Conservation (phyloP, 2,888 invertebrate species). For the Tiliacea aurago region DNA sequence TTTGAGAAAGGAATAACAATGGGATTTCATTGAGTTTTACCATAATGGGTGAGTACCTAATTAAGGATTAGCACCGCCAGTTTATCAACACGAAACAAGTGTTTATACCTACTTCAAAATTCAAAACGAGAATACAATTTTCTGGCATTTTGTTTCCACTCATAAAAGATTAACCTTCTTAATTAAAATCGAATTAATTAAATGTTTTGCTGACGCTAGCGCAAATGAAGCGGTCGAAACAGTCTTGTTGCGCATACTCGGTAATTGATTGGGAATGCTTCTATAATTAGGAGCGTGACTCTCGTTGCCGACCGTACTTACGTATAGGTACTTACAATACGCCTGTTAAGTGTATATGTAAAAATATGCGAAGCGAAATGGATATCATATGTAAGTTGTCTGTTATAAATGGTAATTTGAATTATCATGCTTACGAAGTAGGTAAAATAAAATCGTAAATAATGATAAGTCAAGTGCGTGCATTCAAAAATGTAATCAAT, state of each 20-base stretch:
- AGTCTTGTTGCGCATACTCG: conserved; percentile 82
- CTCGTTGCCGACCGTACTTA: conserved; percentile 79
- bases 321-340: conserved; percentile 37
- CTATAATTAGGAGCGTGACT: conserved; percentile 90
- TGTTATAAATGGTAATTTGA: conserved; percentile 35
- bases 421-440: conserved; percentile 8
- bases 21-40: not conserved
- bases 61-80: not conserved
- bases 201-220: conserved; percentile 77
- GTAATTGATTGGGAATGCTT: conserved; percentile 91
- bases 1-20: not conserved
- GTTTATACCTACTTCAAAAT: conserved; percentile 15
- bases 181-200: conserved; percentile 29
- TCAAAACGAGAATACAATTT: conserved; percentile 6
- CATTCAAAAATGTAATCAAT: conserved; percentile 14
- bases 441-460: not conserved
- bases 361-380: conserved; percentile 43
- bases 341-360: conserved; percentile 41
- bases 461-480: not conserved
- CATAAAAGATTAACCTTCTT: conserved; percentile 12
- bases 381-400: conserved; percentile 41
- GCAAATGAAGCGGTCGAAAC: conserved; percentile 78
- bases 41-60: not conserved
- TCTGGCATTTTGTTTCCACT: conserved; percentile 14
- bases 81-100: conserved; percentile 29